Percentiles rank a stretch among this genome's conserved stretches.
Conservation (phyloP, 2,888 invertebrate genomes). For the Drosophila maculinotata region DNA sequence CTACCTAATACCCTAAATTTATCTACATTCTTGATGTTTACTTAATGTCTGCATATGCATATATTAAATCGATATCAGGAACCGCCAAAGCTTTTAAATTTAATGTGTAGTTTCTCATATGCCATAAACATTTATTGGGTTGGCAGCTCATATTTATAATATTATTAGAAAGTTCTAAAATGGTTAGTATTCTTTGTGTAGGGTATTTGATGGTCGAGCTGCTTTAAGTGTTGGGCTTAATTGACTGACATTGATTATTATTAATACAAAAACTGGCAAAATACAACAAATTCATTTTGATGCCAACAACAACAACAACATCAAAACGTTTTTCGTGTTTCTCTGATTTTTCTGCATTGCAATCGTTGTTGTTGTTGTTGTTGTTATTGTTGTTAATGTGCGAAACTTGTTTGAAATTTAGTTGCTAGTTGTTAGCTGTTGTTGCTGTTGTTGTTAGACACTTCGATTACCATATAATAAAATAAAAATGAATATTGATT, state of each 20-base stretch:
- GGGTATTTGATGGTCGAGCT: conserved; percentile 1
- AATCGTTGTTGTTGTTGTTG: conserved; percentile 26
- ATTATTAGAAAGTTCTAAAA: neutral
- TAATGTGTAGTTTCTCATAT: too few relatives aligned
- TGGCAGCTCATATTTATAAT: too few relatives aligned
- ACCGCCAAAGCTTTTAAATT: too few relatives aligned
- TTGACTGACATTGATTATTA: conserved; percentile 67
- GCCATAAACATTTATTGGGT: too few relatives aligned
- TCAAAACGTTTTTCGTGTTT: conserved; percentile 19
- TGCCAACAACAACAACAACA: conserved; percentile 21
- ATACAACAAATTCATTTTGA: conserved; percentile 28
- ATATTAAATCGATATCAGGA: too few relatives aligned
- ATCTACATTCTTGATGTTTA: too few relatives aligned
- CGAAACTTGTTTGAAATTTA: conserved; percentile 63
- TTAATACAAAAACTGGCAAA: conserved; percentile 45
- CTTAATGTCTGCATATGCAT: too few relatives aligned
- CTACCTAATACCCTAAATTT: too few relatives aligned
- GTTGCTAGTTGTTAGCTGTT: conserved; percentile 33
- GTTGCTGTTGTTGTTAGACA: conserved; percentile 24
- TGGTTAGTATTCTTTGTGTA: neutral
- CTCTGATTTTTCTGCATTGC: conserved; percentile 40
- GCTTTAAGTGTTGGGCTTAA: conserved; percentile 27
- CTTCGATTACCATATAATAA: conserved; percentile 59
- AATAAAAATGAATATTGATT: conserved; percentile 35
- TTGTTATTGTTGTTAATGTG: conserved; percentile 47